Percentiles rank a stretch among this genome's conserved stretches.
Conservation (phyloP, 2,797 vertebrate genomes). For the Kryptopterus vitreolus region DNA sequence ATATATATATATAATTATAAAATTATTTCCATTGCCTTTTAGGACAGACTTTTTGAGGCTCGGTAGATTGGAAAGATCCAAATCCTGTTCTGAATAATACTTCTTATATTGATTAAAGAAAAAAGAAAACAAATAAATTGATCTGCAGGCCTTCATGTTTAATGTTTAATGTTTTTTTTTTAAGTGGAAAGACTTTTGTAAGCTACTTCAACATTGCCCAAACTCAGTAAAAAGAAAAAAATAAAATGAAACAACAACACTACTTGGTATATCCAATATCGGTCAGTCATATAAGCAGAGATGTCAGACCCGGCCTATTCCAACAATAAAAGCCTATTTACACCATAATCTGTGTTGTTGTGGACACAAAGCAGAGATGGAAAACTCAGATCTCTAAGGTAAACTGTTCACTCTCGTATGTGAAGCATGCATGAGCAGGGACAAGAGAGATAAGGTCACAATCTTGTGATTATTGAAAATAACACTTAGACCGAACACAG, state of each 20-base stretch:
- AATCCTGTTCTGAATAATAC: not conserved
- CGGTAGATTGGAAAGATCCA: not conserved
- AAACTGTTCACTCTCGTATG: not conserved
- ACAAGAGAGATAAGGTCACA: not conserved
- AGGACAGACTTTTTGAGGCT: not conserved
- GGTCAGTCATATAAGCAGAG: not conserved
- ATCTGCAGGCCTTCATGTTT: not conserved
- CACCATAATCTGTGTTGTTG: not conserved
- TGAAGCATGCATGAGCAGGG: not conserved
- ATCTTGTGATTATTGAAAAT: not conserved
- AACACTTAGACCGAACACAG: conserved; percentile 37
- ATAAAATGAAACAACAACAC: not conserved
- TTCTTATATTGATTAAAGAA: not conserved
- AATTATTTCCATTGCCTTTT: too few species aligned
- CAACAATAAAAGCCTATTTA: not conserved
- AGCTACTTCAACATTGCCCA: not conserved
- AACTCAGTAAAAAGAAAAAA: not conserved
- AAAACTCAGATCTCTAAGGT: not conserved
- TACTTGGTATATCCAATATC: not conserved
- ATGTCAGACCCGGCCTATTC: not conserved
- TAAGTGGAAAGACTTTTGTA: not conserved
- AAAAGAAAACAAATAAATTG: not conserved
- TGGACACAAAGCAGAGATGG: conserved; percentile 1
- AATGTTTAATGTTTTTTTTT: too few species aligned
- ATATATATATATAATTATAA: too few species aligned